phyloP scores from a whole-genome alignment of 2,888 invertebrate genomes.

The Liopterus haemorrhoidalis region DNA sequence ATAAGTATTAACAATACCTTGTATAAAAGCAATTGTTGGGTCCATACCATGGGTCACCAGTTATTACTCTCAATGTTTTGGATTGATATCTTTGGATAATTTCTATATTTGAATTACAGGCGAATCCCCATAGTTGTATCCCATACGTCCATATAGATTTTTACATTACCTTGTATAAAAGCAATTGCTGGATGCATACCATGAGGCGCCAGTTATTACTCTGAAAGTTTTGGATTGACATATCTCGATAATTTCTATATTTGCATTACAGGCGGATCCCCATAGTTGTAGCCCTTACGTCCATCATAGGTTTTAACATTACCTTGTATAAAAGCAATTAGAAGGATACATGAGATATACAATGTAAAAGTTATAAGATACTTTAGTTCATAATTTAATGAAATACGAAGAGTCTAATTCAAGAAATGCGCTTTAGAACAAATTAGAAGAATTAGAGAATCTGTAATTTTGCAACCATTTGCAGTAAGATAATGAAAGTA shows the following conservation, averaged over 20 bases:
- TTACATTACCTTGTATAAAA: conserved; percentile 1
- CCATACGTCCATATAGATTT: conserved; percentile 12
- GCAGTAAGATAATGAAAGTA: too few species aligned
- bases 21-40: conserved; percentile 7
- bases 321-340: conserved; percentile 4
- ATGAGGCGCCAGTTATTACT: conserved; percentile 5
- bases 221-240: conserved; percentile 5
- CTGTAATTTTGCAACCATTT: too few species aligned
- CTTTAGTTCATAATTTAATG: too few species aligned
- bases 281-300: conserved; percentile 8
- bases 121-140: conserved; percentile 7
- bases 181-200: conserved; percentile 9
- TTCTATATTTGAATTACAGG: conserved; percentile 10
- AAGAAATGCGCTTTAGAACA: too few species aligned
- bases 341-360: too few species aligned
- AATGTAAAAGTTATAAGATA: too few species aligned
- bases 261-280: conserved; percentile 8
- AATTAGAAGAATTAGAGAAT: too few species aligned
- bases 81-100: conserved; percentile 8
- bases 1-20: conserved; percentile 2
- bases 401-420: too few species aligned
- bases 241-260: conserved; percentile 9
- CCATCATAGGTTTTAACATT: conserved; percentile 10
- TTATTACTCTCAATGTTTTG: conserved; percentile 7
- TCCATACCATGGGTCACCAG: too few species aligned